phyloP scores from a whole-genome alignment of 2,888 invertebrate genomes.

The Andrena marginata region DNA sequence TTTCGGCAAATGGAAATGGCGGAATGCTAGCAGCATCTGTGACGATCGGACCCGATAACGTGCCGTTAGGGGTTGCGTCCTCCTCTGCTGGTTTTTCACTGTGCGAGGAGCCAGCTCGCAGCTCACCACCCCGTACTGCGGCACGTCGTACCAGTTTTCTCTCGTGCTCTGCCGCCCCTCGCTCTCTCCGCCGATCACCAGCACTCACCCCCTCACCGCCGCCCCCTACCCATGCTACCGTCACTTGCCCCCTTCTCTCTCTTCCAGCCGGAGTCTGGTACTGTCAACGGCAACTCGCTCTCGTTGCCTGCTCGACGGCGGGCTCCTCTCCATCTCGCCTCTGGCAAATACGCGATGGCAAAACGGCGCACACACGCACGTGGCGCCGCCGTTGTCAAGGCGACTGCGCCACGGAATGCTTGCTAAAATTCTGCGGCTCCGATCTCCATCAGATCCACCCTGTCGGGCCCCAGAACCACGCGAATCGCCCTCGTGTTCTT shows the following conservation, averaged over 20 bases:
- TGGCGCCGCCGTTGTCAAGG: conserved; percentile 81
- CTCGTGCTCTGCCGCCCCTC: conserved; percentile 71
- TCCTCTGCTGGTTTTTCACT: conserved; percentile 55
- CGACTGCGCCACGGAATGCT: conserved; percentile 80
- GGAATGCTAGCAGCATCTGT: conserved; percentile 20
- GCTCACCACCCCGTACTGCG: conserved; percentile 81
- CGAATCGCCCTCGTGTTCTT: neutral
- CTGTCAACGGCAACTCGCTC: conserved; percentile 22
- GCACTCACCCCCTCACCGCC: conserved; percentile 18
- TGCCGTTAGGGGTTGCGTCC: conserved; percentile 17
- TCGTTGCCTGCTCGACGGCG: conserved; percentile 35
- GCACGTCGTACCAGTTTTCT: conserved; percentile 80
- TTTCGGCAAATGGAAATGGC: conserved; percentile 48
- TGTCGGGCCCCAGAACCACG: conserved; percentile 21
- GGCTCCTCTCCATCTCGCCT: conserved; percentile 45
- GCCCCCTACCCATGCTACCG: conserved; percentile 28
- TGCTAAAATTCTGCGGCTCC: conserved; percentile 43
- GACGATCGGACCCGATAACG: conserved; percentile 16
- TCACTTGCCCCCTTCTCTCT: conserved; percentile 27
- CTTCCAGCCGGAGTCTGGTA: conserved; percentile 28
- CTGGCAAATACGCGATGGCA: conserved; percentile 25
- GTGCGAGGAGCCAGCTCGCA: conserved; percentile 66
- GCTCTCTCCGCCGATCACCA: conserved; percentile 41
- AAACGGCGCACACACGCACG: conserved; percentile 79
- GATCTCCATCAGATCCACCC: conserved; percentile 28